Evolutionary conservation across 2,113 vertebrate genomes (phyloP), one percentile per base, ranked within the genome.

Genomic region (Thoracochromis brauschi): DNA sequence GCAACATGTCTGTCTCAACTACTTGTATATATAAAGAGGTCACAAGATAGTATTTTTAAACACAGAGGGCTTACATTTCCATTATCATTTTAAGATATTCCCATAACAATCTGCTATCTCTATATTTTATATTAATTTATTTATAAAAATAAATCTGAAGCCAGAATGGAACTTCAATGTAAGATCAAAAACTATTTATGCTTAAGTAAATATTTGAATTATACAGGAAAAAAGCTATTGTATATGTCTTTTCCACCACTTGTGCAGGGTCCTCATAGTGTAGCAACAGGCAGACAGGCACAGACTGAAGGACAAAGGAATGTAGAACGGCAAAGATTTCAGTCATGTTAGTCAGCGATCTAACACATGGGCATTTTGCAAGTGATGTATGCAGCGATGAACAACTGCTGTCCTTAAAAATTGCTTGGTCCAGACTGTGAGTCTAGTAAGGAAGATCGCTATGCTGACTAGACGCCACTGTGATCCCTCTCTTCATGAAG

Each of bases 321-420:
- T 95, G 86, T 16, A 6, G 49, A 91, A 60, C 84, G 92, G 88
- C 81, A 35, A 85, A 83, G 87, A 83, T 84, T 78, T 84, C 85
- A 73, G 60, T 85, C 82, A 45, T 87, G 88, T 83, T 60, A 84
- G 87, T 94, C 90, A 90, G 86, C 91, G 60, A 65, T 81, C 60
- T 57, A 89, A 92, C 93, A 93, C 89, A 92, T 90, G 94, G 91
- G 71, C 68, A 89, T 88, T 92, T 83, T 87, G 71, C 17, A 42
- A 82, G 84, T 42, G 47, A 60, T 92, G 63, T 58, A 81, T 14
- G 55, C 33, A 57, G 53, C 35, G 35, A 33, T n/a, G 75, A 93
- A 95, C 94, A 96, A 95, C 96, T 96, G 95, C 85, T 93, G 91
- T 63, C 87, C 89, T 90, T 92, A 84, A 93, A 90, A 91, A 84